phyloP scores from a whole-genome alignment of 2,797 vertebrate genomes.

The Nannoperca obscura region DNA sequence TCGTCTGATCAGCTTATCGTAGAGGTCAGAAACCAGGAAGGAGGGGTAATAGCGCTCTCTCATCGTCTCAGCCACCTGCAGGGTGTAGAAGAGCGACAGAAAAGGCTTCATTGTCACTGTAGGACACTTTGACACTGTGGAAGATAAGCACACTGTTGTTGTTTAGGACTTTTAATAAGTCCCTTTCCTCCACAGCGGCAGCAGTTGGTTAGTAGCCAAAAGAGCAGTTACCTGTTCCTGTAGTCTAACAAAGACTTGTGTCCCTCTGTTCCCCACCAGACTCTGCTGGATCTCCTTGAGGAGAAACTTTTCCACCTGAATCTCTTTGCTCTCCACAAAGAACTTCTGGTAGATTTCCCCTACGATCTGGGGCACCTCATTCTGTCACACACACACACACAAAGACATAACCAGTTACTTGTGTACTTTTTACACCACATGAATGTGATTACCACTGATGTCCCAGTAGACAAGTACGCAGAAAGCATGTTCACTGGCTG shows the following conservation, averaged over 20 bases:
- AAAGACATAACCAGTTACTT: not conserved
- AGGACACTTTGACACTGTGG: not conserved
- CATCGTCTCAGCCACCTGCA: constrained; percentile 87
- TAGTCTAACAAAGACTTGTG: constrained; percentile 93
- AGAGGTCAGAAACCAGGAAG: constrained; percentile 96
- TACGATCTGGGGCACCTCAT: constrained; percentile 91
- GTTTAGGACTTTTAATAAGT: not conserved
- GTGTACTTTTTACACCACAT: not conserved
- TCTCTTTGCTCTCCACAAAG: constrained; percentile 97
- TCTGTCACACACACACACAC: constrained; percentile 66
- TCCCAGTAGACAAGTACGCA: not conserved
- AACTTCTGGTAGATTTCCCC: constrained; percentile 99
- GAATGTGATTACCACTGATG: not conserved
- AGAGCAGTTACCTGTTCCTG: constrained; percentile 88
- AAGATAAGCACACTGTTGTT: not conserved
- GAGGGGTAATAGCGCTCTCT: constrained; percentile 97
- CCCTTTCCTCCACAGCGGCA: not conserved
- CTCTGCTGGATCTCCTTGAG: constrained; percentile 98
- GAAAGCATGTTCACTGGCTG: not conserved
- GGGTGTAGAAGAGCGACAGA: constrained; percentile 1
- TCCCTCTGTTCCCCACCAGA: constrained; percentile 97
- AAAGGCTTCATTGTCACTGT: not conserved
- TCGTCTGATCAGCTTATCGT: constrained; percentile 90
- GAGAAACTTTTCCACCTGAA: constrained; percentile 94
- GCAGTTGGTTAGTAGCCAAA: not conserved